phyloP scores from a whole-genome alignment of 1,140 invertebrate genomes.

The Wasmannia auropunctata region DNA sequence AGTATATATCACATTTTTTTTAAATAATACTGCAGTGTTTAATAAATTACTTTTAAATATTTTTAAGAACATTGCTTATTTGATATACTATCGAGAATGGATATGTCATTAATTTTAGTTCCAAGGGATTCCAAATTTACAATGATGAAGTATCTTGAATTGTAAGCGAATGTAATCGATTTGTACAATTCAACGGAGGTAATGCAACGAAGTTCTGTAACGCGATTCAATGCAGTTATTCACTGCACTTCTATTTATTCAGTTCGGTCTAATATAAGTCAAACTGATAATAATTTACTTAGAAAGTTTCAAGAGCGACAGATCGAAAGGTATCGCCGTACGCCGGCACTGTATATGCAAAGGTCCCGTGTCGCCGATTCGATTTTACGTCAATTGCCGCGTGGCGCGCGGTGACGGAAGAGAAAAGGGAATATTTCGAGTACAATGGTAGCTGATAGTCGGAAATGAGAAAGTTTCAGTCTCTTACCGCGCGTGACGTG shows the following conservation, averaged over 20 bases:
- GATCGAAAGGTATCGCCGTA: constrained; percentile 16
- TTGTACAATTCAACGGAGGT: not conserved
- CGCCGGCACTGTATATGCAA: not conserved
- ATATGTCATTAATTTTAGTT: not conserved
- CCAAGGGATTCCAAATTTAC: not conserved
- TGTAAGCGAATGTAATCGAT: constrained; percentile 4
- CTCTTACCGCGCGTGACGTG: not conserved
- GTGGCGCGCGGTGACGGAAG: not conserved
- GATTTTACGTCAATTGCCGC: constrained; percentile 48
- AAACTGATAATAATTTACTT: constrained; percentile 52
- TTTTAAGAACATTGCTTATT: not conserved
- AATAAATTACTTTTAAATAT: not conserved
- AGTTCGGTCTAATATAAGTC: constrained; percentile 22
- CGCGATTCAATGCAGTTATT: constrained; percentile 22
- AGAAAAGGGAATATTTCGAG: constrained; percentile 42
- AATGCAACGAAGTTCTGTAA: not conserved
- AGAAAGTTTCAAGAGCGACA: constrained; percentile 14
- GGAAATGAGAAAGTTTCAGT: constrained; percentile 49
- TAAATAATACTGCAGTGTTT: not conserved
- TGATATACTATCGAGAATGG: not conserved
- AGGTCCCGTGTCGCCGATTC: constrained; percentile 28
- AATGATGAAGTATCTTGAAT: not conserved
- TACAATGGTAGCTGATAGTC: not conserved
- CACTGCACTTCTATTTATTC: constrained; percentile 39
- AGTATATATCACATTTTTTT: not conserved